phyloP scores from a whole-genome alignment of 2,888 invertebrate genomes.

The Lepidochitona cinerea region DNA sequence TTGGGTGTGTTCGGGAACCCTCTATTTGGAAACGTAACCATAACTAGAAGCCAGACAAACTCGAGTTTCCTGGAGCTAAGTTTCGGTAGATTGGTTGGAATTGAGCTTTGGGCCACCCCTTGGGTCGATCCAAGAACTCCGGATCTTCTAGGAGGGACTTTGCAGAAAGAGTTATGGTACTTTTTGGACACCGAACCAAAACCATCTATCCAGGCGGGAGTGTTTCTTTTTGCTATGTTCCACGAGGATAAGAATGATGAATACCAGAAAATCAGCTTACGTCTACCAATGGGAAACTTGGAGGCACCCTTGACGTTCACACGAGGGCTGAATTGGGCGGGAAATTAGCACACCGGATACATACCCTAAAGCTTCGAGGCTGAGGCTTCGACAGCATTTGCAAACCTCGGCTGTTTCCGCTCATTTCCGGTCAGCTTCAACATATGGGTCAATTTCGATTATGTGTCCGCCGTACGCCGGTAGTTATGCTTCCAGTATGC shows the following conservation, averaged over 20 bases:
- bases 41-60: neutral
- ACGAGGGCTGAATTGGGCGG: neutral
- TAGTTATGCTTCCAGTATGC: too few relatives aligned
- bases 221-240: neutral
- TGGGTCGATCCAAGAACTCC: neutral
- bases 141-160: neutral
- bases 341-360: too few relatives aligned
- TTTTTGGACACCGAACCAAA: neutral
- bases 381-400: too few relatives aligned
- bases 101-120: neutral
- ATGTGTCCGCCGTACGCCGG: too few relatives aligned
- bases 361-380: too few relatives aligned
- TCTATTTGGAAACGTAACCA: slow-evolving; percentile 9
- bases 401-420: too few relatives aligned
- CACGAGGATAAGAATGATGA: neutral
- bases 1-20: slow-evolving; percentile 5
- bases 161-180: neutral
- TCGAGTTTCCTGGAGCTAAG: neutral
- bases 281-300: neutral
- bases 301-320: slow-evolving; percentile 1
- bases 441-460: too few relatives aligned
- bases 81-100: neutral
- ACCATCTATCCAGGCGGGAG: neutral
- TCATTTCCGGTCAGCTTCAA: too few relatives aligned
- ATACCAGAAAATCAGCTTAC: neutral